phyloP scores from a whole-genome alignment of 2,113 vertebrate genomes.

The Reinhardtius hippoglossoides region DNA sequence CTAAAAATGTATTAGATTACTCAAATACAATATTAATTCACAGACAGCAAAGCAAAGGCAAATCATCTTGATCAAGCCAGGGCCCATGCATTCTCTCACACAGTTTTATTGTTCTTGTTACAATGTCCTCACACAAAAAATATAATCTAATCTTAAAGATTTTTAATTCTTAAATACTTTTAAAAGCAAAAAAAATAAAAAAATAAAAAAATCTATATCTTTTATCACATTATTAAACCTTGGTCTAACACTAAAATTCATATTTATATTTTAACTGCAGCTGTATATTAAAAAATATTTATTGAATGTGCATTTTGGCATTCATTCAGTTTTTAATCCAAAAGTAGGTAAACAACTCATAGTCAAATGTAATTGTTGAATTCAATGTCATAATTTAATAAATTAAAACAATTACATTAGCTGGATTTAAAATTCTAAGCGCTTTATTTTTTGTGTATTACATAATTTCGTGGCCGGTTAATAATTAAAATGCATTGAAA shows the following conservation, averaged over 20 bases:
- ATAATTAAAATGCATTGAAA: slow-evolving; percentile 1
- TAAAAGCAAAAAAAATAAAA: neutral
- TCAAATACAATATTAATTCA: slow-evolving; percentile 67
- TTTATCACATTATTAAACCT: neutral
- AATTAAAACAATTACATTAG: neutral
- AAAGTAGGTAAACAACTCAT: neutral
- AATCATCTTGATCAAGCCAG: slow-evolving; percentile 56
- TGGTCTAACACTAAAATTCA: neutral
- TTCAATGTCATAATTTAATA: neutral
- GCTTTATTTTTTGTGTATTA: no score
- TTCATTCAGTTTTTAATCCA: neutral
- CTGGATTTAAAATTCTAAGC: neutral
- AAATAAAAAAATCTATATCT: no score
- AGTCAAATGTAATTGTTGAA: neutral
- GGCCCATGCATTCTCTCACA: slow-evolving; percentile 1
- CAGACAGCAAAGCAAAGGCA: slow-evolving; percentile 45
- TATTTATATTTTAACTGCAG: slow-evolving; percentile 1
- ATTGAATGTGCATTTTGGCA: neutral
- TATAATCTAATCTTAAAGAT: neutral
- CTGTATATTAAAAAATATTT: neutral
- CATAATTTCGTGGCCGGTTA: neutral
- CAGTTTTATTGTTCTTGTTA: neutral
- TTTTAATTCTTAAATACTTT: neutral
- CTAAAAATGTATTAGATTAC: slow-evolving; percentile 60
- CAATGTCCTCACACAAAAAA: neutral